Evolutionary conservation across 2,888 invertebrate genomes (phyloP).

Genomic region (Sesia bembeciformis): DNA sequence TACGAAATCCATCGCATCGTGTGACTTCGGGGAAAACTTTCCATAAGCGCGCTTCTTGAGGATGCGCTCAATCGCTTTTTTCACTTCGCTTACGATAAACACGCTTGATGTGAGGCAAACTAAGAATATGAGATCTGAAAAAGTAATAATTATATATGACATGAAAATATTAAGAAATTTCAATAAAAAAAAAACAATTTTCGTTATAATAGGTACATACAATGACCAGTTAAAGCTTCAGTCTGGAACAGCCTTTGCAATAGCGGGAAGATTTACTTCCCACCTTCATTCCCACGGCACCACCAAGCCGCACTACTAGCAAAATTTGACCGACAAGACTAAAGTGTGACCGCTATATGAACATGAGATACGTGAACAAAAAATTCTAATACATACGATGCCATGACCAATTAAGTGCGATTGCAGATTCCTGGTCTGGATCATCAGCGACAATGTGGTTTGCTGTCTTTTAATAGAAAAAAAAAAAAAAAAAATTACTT

Average conservation of each 20-base stretch:
- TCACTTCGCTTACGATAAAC: conserved; percentile 93
- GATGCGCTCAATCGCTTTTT: conserved; percentile 88
- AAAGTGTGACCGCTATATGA: conserved; percentile 29
- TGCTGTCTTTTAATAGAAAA: no score
- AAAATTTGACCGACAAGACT: conserved; percentile 75
- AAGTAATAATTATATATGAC: no score
- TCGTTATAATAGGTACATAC: conserved; percentile 62
- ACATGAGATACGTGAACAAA: no score
- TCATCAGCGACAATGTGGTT: no score
- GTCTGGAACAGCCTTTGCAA: conserved; percentile 97
- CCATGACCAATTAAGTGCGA: no score
- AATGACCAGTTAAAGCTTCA: conserved; percentile 91
- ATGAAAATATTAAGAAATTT: no score
- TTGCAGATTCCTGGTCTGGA: no score
- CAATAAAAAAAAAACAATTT: no score
- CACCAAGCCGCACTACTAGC: conserved; percentile 83
- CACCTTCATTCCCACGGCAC: conserved; percentile 94
- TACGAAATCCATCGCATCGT: conserved; percentile 81
- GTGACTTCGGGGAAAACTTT: conserved; percentile 56
- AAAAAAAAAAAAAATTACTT: no score
- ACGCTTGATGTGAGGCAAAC: conserved; percentile 96
- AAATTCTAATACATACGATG: no score
- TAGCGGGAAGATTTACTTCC: conserved; percentile 96
- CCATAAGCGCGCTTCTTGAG: conserved; percentile 73
- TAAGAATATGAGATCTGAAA: conserved; percentile 92